Evolutionary conservation across 2,888 invertebrate genomes (phyloP).

Genomic region (Eilema sororculum): DNA sequence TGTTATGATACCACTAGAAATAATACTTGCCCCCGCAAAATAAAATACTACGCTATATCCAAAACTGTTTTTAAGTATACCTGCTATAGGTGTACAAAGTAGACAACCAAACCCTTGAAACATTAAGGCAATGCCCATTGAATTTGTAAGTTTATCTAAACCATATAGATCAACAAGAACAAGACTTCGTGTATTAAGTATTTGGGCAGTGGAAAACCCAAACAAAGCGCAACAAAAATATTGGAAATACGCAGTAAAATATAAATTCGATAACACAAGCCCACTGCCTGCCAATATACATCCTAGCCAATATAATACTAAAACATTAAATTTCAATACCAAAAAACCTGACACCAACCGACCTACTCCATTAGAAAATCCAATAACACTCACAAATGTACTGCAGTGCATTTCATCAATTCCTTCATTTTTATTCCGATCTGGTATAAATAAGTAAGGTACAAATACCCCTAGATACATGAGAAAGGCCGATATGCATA

Average conservation of each 20-base stretch:
- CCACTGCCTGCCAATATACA: constrained; percentile 62
- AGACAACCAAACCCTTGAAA: constrained; percentile 77
- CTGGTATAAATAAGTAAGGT: constrained; percentile 57
- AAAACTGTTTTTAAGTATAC: constrained; percentile 63
- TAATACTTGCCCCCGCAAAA: constrained; percentile 69
- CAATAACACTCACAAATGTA: constrained; percentile 75
- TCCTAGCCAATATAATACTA: constrained; percentile 56
- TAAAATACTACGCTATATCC: constrained; percentile 71
- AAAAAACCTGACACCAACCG: constrained; percentile 67
- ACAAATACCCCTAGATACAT: constrained; percentile 11
- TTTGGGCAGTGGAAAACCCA: constrained; percentile 69
- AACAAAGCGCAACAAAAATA: constrained; percentile 68
- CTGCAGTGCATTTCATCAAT: constrained; percentile 65
- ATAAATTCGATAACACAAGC: constrained; percentile 68
- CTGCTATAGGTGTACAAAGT: constrained; percentile 75
- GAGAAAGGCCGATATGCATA: constrained; percentile 21
- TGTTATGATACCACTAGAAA: constrained; percentile 66
- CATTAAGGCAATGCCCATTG: constrained; percentile 75
- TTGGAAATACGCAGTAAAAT: constrained; percentile 70
- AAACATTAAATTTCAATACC: constrained; percentile 67
- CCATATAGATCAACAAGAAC: constrained; percentile 76
- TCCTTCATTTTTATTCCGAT: constrained; percentile 67
- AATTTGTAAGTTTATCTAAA: constrained; percentile 78
- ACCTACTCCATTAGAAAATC: constrained; percentile 71
- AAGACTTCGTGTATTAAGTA: constrained; percentile 70